Evolutionary conservation across 64 coral and sea anemone genomes (phyloP), one percentile per base, ranked within the genome.

Genomic region (Trachythela sp.): DNA sequence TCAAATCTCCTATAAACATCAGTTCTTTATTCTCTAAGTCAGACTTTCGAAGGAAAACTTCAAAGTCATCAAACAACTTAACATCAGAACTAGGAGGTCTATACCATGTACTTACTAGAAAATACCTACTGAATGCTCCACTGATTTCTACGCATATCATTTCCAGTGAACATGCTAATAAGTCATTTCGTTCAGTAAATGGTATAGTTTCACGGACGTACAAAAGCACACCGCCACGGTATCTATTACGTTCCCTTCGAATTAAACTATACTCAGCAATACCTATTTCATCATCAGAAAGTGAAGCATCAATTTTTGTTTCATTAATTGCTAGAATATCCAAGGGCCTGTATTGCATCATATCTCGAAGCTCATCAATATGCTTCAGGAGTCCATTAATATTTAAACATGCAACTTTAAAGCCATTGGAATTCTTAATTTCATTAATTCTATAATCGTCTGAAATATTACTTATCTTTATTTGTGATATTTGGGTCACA

Each of bases 371-470:
- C 38, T 87, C 86, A 87, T 87, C 86, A 60, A 87, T 36, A 67
- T 87, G 86, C 39, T 38, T 60, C 59, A 40, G 37, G 14, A 87
- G 50, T 27, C 51, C 35, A 89, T 89, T 89, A 49, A 89, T 72
- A 89, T 89, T 89, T 41, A 89, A 68, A 31, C 51, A 77, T 43
- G 88, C 88, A 77, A 89, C 24, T 77, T 75, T 89, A 31, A 89
- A 80, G 37, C 88, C 88, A 34, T 89, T 89, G 39, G 43, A 39
- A 22, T 89, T 77, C 48, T 39, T 32, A 40, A 89, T 40, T 22
- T 80, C 38, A 80, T 38, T 39, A 36, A 88, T 64, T 68, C 20
- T 4, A 68, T 22, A 68, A n/a, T 22, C 59, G 59, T 68, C 42
- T n/a, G n/a, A n/a, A n/a, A n/a, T n/a, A 45, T 45, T 45, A 45